Base-by-base conservation (phyloP, 1,140 invertebrate genomes). In the Temnothorax nylanderi region DNA sequence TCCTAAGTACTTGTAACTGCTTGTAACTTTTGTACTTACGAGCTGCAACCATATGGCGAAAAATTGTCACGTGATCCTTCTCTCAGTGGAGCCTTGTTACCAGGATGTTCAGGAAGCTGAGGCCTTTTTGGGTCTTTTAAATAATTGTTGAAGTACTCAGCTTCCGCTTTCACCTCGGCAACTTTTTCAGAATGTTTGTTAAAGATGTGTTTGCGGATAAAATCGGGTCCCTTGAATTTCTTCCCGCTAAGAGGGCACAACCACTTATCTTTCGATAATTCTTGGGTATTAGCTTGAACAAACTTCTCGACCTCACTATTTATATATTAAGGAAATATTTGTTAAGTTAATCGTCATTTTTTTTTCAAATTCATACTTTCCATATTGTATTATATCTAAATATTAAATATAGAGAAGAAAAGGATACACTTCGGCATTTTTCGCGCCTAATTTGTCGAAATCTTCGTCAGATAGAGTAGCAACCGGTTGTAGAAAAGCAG, bases 191-290 rank as follows among this genome's bases (percentile, higher is more conserved):
- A 97, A 93, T 99, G 99, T 93, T 99, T 99, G 94, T 99, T 99
- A 89, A 99, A 98, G 62, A 99, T 99, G 94, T 99, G 99, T 94
- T 99, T 99, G 49, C 98, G 97, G 16, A 99, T 99, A 95, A 99
- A 99, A 93, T 99, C 99, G 0, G 99, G 99, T 0, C 99, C 99
- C 95, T 99, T 99, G 95, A 99, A 99, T 94, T 99, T 99, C 94
- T 99, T 99, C 0, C 99, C 99, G 85, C 99, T 99, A 0, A 99
- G 95, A 0, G 99, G 99, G 96, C 99, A 99, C 37, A 99, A 94
- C 99, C 99, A 99, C 92, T 99, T 99, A 93, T 99, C 99, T 92
- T 99, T 99, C 0, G 98, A 97, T 32, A 99, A 91, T 95, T 99
- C 99, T 92, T 99, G 98, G 0, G 98, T 99, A 93, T 99, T 99